These are phyloP conservation scores for Trichoplusia ni DNA, from an alignment of 1,140 invertebrate species.

Conservation along the genomic window DNA sequence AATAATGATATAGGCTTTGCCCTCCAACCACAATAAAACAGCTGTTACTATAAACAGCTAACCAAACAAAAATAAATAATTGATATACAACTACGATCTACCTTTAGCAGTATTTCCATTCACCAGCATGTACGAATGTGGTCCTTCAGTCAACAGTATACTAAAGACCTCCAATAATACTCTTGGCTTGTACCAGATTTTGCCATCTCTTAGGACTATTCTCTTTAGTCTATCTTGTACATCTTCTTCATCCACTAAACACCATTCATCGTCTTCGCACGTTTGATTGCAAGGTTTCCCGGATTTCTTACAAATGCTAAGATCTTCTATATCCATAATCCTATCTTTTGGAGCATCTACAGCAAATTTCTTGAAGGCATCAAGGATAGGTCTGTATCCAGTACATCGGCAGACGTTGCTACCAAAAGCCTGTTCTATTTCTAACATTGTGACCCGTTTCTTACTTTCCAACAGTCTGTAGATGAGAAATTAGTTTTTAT, in stretches of 20 bases:
- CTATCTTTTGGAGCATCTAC: conserved; percentile 45
- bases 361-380: conserved; percentile 87
- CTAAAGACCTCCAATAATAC: conserved; percentile 50
- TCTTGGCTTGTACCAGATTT: conserved; percentile 54
- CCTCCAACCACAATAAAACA: too few species aligned
- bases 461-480: conserved; percentile 64
- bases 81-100: conserved; percentile 10
- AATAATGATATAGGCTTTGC: too few species aligned
- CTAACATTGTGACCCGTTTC: conserved; percentile 80
- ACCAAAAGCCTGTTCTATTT: conserved; percentile 86
- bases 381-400: conserved; percentile 90
- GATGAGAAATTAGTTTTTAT: neutral
- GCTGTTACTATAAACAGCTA: too few species aligned
- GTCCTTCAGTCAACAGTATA: conserved; percentile 39
- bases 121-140: conserved; percentile 78
- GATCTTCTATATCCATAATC: conserved; percentile 60
- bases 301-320: conserved; percentile 49
- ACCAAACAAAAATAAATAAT: neutral
- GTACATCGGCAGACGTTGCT: conserved; percentile 92
- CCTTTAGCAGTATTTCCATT: conserved; percentile 81
- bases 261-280: conserved; percentile 53
- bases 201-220: conserved; percentile 55
- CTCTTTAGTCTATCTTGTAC: conserved; percentile 30
- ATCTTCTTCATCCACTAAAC: conserved; percentile 43
- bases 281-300: conserved; percentile 59